phyloP scores from a whole-genome alignment of 1,140 invertebrate genomes.

The Plectus sambesii region DNA sequence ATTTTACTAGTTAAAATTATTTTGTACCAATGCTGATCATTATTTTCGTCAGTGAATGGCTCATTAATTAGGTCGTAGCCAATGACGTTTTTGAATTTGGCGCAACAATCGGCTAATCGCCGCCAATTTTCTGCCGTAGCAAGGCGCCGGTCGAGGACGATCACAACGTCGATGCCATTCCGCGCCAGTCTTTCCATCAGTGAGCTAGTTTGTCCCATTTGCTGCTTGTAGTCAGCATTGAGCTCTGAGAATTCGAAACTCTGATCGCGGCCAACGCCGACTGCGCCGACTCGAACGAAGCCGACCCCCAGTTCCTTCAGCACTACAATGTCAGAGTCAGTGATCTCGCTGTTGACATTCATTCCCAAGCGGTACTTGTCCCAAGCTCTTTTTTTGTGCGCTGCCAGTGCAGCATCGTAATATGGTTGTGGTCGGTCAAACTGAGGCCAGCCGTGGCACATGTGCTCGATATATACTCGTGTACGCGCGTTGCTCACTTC shows the following conservation, averaged over 20 bases:
- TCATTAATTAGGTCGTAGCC: slow-evolving; percentile 1
- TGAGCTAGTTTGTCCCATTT: not conserved
- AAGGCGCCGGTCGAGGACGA: not conserved
- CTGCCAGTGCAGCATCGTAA: not conserved
- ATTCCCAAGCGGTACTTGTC: not conserved
- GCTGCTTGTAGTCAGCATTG: not conserved
- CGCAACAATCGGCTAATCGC: not conserved
- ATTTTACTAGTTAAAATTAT: too few relatives aligned
- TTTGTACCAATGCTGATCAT: not conserved
- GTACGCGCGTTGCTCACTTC: not conserved
- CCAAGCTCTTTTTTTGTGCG: not conserved
- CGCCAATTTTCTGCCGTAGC: not conserved
- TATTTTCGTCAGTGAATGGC: not conserved
- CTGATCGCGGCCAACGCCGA: not conserved
- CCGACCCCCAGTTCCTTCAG: not conserved
- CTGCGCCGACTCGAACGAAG: not conserved
- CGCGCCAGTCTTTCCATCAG: not conserved
- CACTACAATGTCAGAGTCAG: too few relatives aligned
- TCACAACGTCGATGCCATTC: not conserved
- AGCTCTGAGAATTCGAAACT: not conserved
- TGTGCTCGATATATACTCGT: not conserved
- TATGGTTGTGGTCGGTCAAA: too few relatives aligned
- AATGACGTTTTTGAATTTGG: not conserved
- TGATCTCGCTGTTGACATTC: not conserved
- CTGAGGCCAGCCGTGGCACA: not conserved